A percentile compares a stretch with the other conserved stretches of the same genome.
Conservation (phyloP, 2,888 invertebrate genomes). For the Apotomis turbidana region DNA sequence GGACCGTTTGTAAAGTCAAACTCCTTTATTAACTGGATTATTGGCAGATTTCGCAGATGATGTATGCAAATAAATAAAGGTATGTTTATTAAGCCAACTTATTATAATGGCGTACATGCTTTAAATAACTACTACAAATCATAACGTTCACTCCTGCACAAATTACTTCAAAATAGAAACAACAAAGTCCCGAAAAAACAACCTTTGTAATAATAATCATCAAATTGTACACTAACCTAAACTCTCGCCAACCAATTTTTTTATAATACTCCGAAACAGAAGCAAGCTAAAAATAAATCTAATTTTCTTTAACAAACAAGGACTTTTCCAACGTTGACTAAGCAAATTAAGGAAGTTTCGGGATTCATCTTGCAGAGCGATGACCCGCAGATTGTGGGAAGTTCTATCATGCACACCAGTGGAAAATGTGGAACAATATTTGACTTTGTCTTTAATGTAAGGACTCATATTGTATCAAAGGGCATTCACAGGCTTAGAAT, state of each 20-base stretch:
- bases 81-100: no score
- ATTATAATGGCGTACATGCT: no score
- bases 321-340: slow-evolving; percentile 34
- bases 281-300: slow-evolving; percentile 34
- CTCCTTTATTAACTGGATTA: no score
- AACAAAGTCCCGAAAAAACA: slow-evolving; percentile 1
- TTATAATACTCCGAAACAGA: slow-evolving; percentile 12
- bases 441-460: slow-evolving; percentile 16
- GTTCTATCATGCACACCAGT: slow-evolving; percentile 24
- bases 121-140: no score
- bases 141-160: neutral
- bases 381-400: slow-evolving; percentile 30
- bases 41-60: no score
- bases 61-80: no score
- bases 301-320: slow-evolving; percentile 40
- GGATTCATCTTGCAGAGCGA: slow-evolving; percentile 28
- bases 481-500: slow-evolving; percentile 17
- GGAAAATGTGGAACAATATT: slow-evolving; percentile 7
- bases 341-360: slow-evolving; percentile 41
- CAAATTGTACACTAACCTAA: slow-evolving; percentile 17
- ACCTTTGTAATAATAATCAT: neutral
- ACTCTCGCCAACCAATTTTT: slow-evolving; percentile 19
- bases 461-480: slow-evolving; percentile 2
- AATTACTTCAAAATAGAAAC: neutral
- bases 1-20: no score